Percentiles rank a stretch among this genome's conserved stretches.
Evolutionary conservation across 2,888 invertebrate genomes (phyloP).

Genomic region (Drosophila merina): DNA sequence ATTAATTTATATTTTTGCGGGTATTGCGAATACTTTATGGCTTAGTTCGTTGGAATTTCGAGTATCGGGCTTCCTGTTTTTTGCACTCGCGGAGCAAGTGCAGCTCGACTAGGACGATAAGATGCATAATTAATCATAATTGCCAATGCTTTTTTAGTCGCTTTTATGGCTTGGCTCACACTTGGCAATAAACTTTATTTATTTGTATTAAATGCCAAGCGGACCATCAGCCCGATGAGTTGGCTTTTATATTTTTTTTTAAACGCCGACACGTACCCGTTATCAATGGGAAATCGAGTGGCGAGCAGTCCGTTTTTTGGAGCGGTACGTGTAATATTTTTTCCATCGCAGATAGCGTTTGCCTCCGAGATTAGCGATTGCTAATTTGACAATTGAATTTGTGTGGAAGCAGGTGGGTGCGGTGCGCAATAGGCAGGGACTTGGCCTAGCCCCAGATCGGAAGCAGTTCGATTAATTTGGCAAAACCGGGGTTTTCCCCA

Average conservation of each 20-base stretch:
- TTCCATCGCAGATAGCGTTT: conserved; percentile 23
- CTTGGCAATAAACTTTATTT: conserved; percentile 32
- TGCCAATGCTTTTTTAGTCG: conserved; percentile 6
- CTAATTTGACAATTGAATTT: conserved; percentile 48
- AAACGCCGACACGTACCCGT: conserved; percentile 30
- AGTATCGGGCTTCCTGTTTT: conserved; percentile 46
- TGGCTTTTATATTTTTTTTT: conserved; percentile 23
- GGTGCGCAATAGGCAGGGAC: conserved; percentile 34
- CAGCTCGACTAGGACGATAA: conserved; percentile 41
- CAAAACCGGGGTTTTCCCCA: not conserved
- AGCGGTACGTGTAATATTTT: conserved; percentile 6
- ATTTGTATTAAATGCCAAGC: conserved; percentile 11
- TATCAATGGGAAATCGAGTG: conserved; percentile 37
- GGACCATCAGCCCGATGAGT: conserved; percentile 22
- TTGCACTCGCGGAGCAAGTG: conserved; percentile 36
- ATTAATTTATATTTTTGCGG: not conserved
- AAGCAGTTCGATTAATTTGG: not conserved
- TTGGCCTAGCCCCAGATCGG: conserved; percentile 32
- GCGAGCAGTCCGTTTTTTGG: conserved; percentile 6
- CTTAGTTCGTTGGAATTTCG: conserved; percentile 27
- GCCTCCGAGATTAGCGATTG: conserved; percentile 34
- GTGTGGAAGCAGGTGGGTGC: conserved; percentile 3
- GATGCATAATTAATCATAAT: conserved; percentile 58
- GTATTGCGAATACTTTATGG: conserved; percentile 10
- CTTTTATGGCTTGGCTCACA: conserved; percentile 43